Evolutionary conservation across 2,113 vertebrate species (phyloP).

Genomic region (Dasyprocta punctata): DNA sequence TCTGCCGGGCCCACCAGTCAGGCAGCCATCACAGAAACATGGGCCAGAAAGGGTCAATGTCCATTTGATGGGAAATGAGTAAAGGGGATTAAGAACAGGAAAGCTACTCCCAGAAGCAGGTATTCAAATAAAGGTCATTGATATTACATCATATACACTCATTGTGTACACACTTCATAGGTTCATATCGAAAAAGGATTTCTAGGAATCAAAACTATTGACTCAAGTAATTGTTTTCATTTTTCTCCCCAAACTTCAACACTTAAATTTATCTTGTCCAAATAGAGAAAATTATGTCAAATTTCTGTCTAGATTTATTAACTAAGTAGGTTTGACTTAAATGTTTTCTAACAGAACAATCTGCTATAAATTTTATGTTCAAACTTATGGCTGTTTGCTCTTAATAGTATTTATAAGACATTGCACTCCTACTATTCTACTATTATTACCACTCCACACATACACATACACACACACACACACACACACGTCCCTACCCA

Average conservation of each 20-base stretch:
- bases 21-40: background rate
- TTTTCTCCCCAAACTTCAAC: background rate
- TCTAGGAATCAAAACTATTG: slow-evolving; percentile 35
- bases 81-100: background rate
- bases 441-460: background rate
- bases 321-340: background rate
- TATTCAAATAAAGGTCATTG: background rate
- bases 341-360: slow-evolving; percentile 45
- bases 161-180: background rate
- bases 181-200: background rate
- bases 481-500: background rate
- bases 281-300: background rate
- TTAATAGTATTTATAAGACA: background rate
- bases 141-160: too few relatives aligned
- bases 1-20: background rate
- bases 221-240: background rate
- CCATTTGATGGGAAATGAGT: background rate
- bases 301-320: slow-evolving; percentile 26
- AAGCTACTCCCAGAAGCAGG: background rate
- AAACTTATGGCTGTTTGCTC: background rate
- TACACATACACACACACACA: background rate
- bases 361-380: background rate
- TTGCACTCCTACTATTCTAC: too few relatives aligned
- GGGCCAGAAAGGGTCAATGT: background rate
- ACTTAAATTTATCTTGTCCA: slow-evolving; percentile 11